Percentiles rank a stretch among this genome's conserved stretches.
phyloP scores from a whole-genome alignment of 2,888 invertebrate species.

The Polietes domitor region DNA sequence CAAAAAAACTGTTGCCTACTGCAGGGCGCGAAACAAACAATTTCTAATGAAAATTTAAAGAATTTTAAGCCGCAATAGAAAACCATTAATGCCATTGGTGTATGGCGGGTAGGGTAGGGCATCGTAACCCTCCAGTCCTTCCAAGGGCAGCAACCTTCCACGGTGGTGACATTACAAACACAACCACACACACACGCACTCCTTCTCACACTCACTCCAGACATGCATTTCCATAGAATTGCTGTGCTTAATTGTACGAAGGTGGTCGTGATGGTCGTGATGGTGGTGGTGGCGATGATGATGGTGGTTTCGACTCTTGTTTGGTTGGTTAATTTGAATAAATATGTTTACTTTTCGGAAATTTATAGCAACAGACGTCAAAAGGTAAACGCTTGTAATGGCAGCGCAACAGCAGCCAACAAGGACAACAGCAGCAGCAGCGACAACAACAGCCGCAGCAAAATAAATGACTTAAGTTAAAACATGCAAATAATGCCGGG shows the following conservation, averaged over 20 bases:
- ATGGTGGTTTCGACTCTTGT: constrained; percentile 2
- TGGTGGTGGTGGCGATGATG: neutral
- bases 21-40: neutral
- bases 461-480: constrained; percentile 41
- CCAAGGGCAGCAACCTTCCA: constrained; percentile 1
- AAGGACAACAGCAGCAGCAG: constrained; percentile 6
- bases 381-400: constrained; percentile 44
- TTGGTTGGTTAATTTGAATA: constrained; percentile 52
- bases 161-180: constrained; percentile 5
- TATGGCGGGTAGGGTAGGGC: no score
- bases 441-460: neutral
- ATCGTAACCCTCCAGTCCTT: neutral
- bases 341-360: constrained; percentile 43
- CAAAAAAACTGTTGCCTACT: constrained; percentile 1
- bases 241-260: constrained; percentile 7
- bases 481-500: constrained; percentile 29
- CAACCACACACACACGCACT: neutral
- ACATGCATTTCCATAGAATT: constrained; percentile 13
- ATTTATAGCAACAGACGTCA: constrained; percentile 44
- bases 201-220: neutral
- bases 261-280: constrained; percentile 36
- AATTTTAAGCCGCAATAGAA: neutral
- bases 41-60: neutral
- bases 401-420: neutral
- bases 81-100: neutral